Conservation (phyloP, 2,888 invertebrate genomes). For the Agrypnus murinus region DNA sequence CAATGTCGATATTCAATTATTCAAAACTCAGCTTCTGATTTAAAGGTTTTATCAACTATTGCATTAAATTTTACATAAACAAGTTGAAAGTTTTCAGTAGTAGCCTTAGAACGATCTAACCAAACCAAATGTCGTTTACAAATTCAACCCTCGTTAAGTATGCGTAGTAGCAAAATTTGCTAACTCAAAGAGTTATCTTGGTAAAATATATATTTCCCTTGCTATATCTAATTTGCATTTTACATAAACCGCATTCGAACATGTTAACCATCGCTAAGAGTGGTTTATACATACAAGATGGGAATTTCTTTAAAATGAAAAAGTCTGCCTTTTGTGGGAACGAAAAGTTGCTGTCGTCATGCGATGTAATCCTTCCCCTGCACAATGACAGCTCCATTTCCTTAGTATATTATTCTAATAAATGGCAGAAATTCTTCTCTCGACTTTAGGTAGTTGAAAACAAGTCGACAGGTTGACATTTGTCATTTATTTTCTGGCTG, state of each 20-base stretch:
- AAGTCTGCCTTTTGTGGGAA: constrained; percentile 12
- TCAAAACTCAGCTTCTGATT: no score
- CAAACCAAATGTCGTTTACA: constrained; percentile 4
- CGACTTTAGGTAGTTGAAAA: constrained; percentile 27
- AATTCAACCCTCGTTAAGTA: constrained; percentile 15
- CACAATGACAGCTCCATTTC: constrained; percentile 32
- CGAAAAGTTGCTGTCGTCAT: constrained; percentile 16
- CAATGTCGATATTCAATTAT: no score
- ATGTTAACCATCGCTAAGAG: background rate
- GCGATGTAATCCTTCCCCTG: constrained; percentile 20
- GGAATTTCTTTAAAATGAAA: background rate
- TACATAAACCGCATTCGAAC: background rate
- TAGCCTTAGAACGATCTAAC: background rate
- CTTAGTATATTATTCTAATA: constrained; percentile 28
- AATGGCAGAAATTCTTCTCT: constrained; percentile 26
- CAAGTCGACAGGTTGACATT: constrained; percentile 29
- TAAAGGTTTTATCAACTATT: no score
- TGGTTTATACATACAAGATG: background rate
- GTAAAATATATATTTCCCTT: background rate
- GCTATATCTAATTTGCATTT: constrained; percentile 1
- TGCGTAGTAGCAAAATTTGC: constrained; percentile 7
- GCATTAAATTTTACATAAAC: background rate
- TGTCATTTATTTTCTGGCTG: constrained; percentile 23
- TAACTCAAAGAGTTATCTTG: background rate
- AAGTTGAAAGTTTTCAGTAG: background rate